These are phyloP conservation scores for Caretta caretta DNA, from an alignment of 2,113 vertebrate genomes.

Conservation along the genomic window DNA sequence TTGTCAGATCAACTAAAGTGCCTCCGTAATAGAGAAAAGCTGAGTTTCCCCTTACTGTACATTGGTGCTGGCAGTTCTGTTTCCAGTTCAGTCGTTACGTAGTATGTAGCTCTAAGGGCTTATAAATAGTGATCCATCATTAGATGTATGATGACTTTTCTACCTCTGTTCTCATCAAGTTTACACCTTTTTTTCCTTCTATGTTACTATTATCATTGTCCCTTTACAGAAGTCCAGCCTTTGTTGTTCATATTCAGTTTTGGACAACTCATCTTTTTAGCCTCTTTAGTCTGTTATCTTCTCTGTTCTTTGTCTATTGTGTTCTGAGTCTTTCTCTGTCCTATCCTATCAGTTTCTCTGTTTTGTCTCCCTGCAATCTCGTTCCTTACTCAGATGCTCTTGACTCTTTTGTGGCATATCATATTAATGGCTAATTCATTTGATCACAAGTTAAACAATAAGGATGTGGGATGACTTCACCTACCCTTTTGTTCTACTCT, in stretches of 20 bases:
- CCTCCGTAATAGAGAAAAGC: not conserved
- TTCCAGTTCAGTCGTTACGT: not conserved
- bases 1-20: not conserved
- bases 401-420: not conserved
- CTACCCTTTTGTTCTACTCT: not conserved
- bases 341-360: not conserved
- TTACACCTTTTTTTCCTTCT: not conserved
- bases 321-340: not conserved
- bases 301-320: not conserved
- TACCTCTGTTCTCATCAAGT: accelerated
- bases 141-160: not conserved
- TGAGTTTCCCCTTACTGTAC: not conserved
- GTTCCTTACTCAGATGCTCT: not conserved
- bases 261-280: not conserved
- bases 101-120: not conserved
- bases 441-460: not conserved
- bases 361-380: not conserved
- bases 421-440: not conserved
- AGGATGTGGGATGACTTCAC: not conserved
- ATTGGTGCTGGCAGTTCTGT: not conserved
- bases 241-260: not conserved
- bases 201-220: not conserved
- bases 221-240: not conserved
- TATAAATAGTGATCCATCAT: not conserved
- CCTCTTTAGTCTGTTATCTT: not conserved